phyloP scores from a whole-genome alignment of 64 coral and sea anemone species.

The Pachyseris speciosa region DNA sequence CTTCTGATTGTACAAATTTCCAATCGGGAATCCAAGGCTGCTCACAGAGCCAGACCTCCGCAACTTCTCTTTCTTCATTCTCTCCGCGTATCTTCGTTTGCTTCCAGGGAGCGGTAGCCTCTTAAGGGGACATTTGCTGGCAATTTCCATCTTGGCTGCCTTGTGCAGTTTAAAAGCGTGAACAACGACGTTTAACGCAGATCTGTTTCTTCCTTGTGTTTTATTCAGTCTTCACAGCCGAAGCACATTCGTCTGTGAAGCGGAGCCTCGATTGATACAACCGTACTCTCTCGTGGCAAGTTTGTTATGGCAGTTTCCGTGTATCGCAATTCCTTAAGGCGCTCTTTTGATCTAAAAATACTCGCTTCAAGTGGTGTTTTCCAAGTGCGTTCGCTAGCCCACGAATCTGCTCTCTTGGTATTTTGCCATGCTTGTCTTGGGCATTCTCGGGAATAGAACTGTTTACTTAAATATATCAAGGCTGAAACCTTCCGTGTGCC shows the following conservation, averaged over 20 bases:
- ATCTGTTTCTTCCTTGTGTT: not conserved
- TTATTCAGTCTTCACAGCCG: not conserved
- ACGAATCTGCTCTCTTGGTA: not conserved
- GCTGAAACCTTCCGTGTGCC: too few species aligned
- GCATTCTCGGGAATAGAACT: too few species aligned
- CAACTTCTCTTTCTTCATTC: conserved; percentile 12
- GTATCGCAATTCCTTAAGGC: not conserved
- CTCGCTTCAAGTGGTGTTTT: not conserved
- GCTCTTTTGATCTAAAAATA: conserved; percentile 8
- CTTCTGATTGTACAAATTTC: conserved; percentile 16
- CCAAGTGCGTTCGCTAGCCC: not conserved
- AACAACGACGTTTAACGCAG: not conserved
- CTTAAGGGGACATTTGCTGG: not conserved
- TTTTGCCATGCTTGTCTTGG: too few species aligned
- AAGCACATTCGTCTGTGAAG: too few species aligned
- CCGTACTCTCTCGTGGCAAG: not conserved
- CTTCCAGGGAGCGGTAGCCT: not conserved
- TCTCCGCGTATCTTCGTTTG: not conserved
- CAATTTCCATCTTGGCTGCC: not conserved
- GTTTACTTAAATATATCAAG: too few species aligned
- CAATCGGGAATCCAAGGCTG: not conserved
- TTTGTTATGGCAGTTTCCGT: not conserved
- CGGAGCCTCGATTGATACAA: not conserved
- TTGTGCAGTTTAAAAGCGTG: not conserved
- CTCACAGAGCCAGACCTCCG: not conserved